Evolutionary conservation across 2,888 invertebrate species (phyloP), one percentile per base, ranked within the genome.

Genomic region (Flabesymbios commensalis): DNA sequence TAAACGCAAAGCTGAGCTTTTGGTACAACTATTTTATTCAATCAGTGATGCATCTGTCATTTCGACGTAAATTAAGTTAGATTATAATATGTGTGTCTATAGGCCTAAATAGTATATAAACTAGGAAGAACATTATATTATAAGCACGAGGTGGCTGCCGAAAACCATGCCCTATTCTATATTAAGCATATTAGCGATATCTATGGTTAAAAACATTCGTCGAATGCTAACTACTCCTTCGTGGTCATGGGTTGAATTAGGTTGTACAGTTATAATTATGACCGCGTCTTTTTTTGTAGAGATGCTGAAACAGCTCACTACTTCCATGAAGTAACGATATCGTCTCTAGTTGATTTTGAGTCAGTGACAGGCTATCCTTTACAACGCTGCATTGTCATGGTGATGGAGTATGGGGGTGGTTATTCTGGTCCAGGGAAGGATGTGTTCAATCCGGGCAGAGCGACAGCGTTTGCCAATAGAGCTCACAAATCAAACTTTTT

Each of bases 401-500:
- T 51, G n/a, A 14, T 68, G 14, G 61, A 68, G 48, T 68, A 68
- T 31, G 68, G 68, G 3, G 53, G 43, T 10, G 32, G 61, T 31
- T 68, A 61, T 59, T 66, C 68, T 3, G 68, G 63, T 1, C 77
- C 80, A 10, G 80, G 78, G 19, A 75, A 78, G 47, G 84, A 84
- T 70, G 78, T 82, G 22, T 84, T 84, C 74, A 69, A 80, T 17
- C 36, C 70, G 14, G 76, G 81, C 65, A 63, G 84, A 48, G 83
- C 83, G 1, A 79, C 76, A 1, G 82, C 78, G 1, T 80, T 80
- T 33, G 78, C 81, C 3, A 64, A 75, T 3, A 78, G 79, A 39
- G 84, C 82, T 4, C 82, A 84, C 65, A 59, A 68, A 17, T 84
- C 83, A 39, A 84, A 85, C 73, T 84, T 84, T 67, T 74, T 84